Evolutionary conservation across 2,888 invertebrate species (phyloP).

Genomic region (Resseliella maxima): DNA sequence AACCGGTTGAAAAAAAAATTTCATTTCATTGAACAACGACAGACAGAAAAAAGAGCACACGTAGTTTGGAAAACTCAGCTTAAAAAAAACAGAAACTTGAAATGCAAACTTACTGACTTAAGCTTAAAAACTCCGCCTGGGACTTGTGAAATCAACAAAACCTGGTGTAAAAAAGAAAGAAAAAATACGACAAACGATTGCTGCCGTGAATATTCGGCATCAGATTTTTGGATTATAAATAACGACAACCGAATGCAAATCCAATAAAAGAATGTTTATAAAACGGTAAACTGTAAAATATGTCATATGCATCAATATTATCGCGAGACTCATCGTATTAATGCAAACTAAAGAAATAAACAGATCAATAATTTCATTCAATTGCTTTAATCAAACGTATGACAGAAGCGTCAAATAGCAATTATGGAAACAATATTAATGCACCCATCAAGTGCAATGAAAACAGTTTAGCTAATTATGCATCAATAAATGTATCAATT

Average conservation of each 20-base stretch:
- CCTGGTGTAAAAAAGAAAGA: neutral
- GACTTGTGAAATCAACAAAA: conserved; percentile 15
- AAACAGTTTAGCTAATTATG: neutral
- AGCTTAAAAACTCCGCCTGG: neutral
- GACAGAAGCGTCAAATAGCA: neutral
- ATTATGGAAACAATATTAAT: neutral
- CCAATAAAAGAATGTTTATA: neutral
- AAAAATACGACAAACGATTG: neutral
- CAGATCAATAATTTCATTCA: neutral
- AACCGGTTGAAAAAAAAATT: neutral
- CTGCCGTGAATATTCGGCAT: conserved; percentile 6
- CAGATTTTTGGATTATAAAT: conserved; percentile 16
- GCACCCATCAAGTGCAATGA: conserved; percentile 16
- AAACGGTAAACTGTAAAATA: neutral
- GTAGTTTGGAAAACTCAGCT: neutral
- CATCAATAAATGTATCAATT: neutral
- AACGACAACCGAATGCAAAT: conserved; percentile 25
- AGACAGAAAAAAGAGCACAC: neutral
- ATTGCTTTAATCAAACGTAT: neutral
- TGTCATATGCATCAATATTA: neutral
- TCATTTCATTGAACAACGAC: neutral
- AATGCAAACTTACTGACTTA: conserved; percentile 36
- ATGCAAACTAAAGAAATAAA: neutral
- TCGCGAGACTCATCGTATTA: neutral
- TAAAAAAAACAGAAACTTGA: neutral